Evolutionary conservation across 2,113 vertebrate genomes (phyloP).

Genomic region (Aythya baeri): DNA sequence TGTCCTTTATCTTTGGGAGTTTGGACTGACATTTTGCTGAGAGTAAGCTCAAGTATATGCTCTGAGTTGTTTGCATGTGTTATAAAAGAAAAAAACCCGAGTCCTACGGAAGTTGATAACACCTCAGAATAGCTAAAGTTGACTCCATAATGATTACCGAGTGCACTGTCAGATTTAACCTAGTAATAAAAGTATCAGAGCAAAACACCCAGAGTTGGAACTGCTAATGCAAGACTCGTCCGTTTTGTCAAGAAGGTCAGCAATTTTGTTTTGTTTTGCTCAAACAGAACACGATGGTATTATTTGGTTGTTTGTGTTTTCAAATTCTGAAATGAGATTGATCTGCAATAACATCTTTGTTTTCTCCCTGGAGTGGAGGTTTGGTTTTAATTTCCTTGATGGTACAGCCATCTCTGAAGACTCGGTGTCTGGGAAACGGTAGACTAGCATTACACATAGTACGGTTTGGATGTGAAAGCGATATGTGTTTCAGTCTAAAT

Average conservation of each 20-base stretch:
- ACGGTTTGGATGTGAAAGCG: not conserved
- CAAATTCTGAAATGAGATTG: constrained; percentile 8
- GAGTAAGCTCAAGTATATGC: not conserved
- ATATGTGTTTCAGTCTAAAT: not conserved
- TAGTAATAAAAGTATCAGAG: constrained; percentile 36
- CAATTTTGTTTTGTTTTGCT: constrained; percentile 5
- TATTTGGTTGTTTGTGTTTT: constrained; percentile 3
- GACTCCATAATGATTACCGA: not conserved
- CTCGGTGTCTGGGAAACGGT: not conserved
- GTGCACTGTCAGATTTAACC: constrained; percentile 4
- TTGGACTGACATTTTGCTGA: not conserved
- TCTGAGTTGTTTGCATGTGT: not conserved
- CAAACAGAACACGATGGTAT: not conserved
- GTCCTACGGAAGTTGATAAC: not conserved
- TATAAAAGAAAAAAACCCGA: not conserved
- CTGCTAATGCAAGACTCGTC: not conserved
- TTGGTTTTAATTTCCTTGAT: constrained; percentile 33
- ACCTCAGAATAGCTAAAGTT: not conserved
- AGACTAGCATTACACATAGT: not conserved
- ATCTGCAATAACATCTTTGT: constrained; percentile 15
- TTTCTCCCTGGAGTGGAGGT: constrained; percentile 20
- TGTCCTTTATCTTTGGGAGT: not conserved
- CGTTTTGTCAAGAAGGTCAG: constrained; percentile 8
- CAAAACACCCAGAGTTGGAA: not conserved
- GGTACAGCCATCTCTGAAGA: not conserved